Evolutionary conservation across 2,888 invertebrate genomes (phyloP), one percentile per base, ranked within the genome.

Genomic region (Caenorhabditis sp.): DNA sequence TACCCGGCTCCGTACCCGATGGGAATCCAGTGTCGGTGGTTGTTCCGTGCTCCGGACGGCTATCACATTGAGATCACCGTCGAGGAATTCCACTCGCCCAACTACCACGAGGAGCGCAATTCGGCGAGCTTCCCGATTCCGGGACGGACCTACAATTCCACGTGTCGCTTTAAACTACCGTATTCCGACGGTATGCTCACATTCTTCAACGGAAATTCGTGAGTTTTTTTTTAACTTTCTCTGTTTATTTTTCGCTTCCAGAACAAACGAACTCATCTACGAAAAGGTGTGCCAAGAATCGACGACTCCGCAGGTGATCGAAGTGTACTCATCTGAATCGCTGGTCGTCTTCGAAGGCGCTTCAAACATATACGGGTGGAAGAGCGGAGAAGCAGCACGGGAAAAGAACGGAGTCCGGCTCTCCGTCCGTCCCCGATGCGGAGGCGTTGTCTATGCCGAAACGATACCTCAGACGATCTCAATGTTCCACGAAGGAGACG

Each of bases 291-390:
- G 81, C 30, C 48, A 70, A 8, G 78, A 81, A n/a, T 50, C 59
- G 0, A 68, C 35, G 13, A 53, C 41, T n/a, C 53, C 68, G 2
- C 22, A 30, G 20, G 52, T 41, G 0, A 8, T 72, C 13, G 68
- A 75, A 26, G 17, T 72, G 32, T 61, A 48, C 39, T 20, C 55
- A 6, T 20, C 26, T 2, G 73, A 82, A 72, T 76, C 85, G 9
- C 32, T 79, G 11, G 83, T 86, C 2, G 26, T 59, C 7, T 87
- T 87, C 75, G 66, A 79, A 15, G 87, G 87, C 26, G 85, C 81
- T 3, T 48, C 63, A 9, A 68, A 50, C 15, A 35, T 73, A 9
- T 17, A 62, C 15, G 71, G 62, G 7, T 58, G 68, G 41, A 77
- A 78, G 52, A 74, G 72, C 43, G 82, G 81, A 65, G 55, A 70